A percentile compares a stretch with the other conserved stretches of the same genome.
Conservation (phyloP, 2,113 vertebrate genomes). For the Esox niger region DNA sequence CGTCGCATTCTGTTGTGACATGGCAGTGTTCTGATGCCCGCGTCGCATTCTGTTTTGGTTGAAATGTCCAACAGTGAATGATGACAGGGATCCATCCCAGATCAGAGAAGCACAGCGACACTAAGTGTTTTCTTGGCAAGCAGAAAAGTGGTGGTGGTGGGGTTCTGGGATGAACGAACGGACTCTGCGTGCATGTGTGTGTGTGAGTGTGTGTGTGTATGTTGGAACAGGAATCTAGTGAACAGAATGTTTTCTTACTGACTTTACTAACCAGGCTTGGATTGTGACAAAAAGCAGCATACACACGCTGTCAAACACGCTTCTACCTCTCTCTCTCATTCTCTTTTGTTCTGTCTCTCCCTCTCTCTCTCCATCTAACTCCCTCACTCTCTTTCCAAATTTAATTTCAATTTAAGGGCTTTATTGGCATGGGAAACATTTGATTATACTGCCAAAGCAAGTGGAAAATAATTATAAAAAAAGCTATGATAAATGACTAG, state of each 20-base stretch:
- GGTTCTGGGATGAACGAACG: background rate
- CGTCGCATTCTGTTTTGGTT: too few relatives aligned
- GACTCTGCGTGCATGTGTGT: background rate
- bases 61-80: background rate
- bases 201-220: slow-evolving; percentile 1
- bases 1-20: too few relatives aligned
- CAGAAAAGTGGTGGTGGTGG: background rate
- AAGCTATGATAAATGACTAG: too few relatives aligned
- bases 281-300: background rate
- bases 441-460: too few relatives aligned
- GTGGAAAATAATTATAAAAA: too few relatives aligned
- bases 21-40: background rate
- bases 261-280: background rate
- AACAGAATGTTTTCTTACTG: slow-evolving; percentile 2
- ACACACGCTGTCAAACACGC: background rate
- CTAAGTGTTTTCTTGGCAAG: too few relatives aligned
- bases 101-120: background rate
- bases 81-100: background rate
- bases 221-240: background rate
- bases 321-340: background rate
- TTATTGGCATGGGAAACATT: too few relatives aligned
- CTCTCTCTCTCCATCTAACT: background rate
- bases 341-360: background rate
- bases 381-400: background rate
- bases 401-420: too few relatives aligned